Base-by-base conservation (phyloP, 2,888 invertebrate genomes). In the Matsumyia berberina region DNA sequence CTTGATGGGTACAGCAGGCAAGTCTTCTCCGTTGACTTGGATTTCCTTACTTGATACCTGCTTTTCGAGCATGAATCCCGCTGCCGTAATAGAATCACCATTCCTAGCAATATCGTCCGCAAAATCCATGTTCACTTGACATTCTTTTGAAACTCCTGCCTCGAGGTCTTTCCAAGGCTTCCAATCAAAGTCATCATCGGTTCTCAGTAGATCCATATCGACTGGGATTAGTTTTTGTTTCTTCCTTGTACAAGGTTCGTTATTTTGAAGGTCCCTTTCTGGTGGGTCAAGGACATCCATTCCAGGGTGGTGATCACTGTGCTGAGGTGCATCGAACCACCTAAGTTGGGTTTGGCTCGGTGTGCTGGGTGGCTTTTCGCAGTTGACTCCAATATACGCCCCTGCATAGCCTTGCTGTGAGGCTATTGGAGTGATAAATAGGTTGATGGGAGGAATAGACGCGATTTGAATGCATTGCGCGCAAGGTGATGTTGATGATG, bases 161-260 rank as follows among this genome's bases (percentile, higher is more conserved):
- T 24, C 37, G 2, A 11, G 15, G 2, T n/a, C 42, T 0, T 9
- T 24, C 11, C 7, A 9, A 4, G 37, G 35, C 12, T 78, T 46
- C 44, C 58, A 73, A 1, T 4, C 55, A 0, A 53, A 58, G 0
- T 53, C 31, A 4, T 57, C 57, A 12, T 57, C 76, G 2, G 42
- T 51, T 39, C 64, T 49, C 2, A 83, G 12, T 6, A 83, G 31
- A 19, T 79, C 67, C 57, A 64, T 67, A n/a, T 83, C 79, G 8
- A 83, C 51, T n/a, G 78, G 79, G 5, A 83, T 69, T 6, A 78
- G 51, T 9, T 62, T 44, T 9, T 57, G 55, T 17, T 24, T 35
- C 8, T 9, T 37, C 7, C 6, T 9, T 31, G 0, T 3, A 19
- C 4, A 9, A 11, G 24, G 12, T 6, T 24, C 7, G 35, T 12